Evolutionary conservation across 1,140 invertebrate species (phyloP), one percentile per base, ranked within the genome.

Genomic region (Scaptomyza pallida): DNA sequence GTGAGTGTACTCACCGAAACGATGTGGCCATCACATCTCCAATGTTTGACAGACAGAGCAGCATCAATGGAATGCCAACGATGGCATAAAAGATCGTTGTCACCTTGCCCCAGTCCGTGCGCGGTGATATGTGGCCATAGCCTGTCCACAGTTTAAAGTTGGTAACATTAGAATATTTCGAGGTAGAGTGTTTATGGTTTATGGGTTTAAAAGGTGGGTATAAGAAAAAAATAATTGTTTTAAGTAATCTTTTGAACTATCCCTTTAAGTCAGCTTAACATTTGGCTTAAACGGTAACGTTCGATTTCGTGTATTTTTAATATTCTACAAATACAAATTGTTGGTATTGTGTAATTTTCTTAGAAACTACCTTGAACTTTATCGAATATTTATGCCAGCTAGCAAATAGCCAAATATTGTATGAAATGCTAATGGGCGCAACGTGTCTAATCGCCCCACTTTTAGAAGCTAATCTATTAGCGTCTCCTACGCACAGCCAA

Each of bases 31-130:
- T 97, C 54, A 98, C 95, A 91, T 98, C 97, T n/a, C 98, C 97
- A 67, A 99, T 98, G 90, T 98, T 98, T 37, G 97, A 98, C 26
- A 99, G 93, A 78, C 97, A 98, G 3, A 99, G 93, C 54, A 99
- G 93, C 96, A 98, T 98, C 54, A 99, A 92, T 0, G 98, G 97
- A 75, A 99, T 99, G 15, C 98, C 98, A 71, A 99, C 92, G 81
- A 99, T 97, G 23, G 98, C 98, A 92, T 99, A 99, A 88, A 98
- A 96, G 79, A 99, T 98, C 12, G 98, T 99, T 26, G 97, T 96
- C 59, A 99, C 95, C 92, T 98, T 98, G 13, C 98, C 98, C 90
- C 95, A 95, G 71, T 95, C 94, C 0, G 98, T 99, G 93, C 98
- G 98, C 0, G 97, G 97, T 0, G 97, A 96, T 50, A 99, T 98